Evolutionary conservation across 2,113 vertebrate genomes (phyloP).

Genomic region (Trochalopteron elliotii): DNA sequence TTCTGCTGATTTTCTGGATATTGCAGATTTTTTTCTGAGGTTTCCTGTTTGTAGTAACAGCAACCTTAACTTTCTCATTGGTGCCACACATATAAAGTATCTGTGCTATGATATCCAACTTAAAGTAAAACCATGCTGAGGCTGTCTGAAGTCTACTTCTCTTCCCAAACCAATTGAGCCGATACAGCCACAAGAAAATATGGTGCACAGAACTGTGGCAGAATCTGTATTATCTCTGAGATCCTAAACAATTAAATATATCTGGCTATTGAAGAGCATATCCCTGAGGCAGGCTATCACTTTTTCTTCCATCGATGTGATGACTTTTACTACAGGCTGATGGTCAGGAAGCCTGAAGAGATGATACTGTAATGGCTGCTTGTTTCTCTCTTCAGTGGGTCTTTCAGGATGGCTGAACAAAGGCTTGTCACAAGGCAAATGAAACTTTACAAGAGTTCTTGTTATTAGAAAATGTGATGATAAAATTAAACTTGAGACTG

Average conservation of each 20-base stretch:
- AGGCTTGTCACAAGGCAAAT: background rate
- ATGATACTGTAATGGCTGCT: background rate
- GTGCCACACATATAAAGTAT: background rate
- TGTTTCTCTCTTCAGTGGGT: background rate
- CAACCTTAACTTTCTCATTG: background rate
- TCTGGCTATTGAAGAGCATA: background rate
- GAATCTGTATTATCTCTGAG: background rate
- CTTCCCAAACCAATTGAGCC: background rate
- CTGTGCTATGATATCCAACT: background rate
- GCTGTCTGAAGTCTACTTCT: background rate
- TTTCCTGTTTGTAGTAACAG: accelerated
- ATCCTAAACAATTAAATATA: background rate
- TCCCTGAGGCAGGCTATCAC: background rate
- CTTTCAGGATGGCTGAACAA: background rate
- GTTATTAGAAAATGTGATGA: background rate
- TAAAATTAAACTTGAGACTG: background rate
- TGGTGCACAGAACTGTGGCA: background rate
- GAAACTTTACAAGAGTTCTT: background rate
- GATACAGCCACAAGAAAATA: background rate
- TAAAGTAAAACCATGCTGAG: background rate
- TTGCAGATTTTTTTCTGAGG: background rate
- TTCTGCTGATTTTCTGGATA: background rate
- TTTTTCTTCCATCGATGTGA: background rate
- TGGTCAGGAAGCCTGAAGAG: background rate
- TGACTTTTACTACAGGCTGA: background rate